These are phyloP conservation scores for Chrysaora quinquecirrha DNA, from an alignment of 30 jellyfish, hydroid and myxozoan genomes.

Conservation along the genomic window DNA sequence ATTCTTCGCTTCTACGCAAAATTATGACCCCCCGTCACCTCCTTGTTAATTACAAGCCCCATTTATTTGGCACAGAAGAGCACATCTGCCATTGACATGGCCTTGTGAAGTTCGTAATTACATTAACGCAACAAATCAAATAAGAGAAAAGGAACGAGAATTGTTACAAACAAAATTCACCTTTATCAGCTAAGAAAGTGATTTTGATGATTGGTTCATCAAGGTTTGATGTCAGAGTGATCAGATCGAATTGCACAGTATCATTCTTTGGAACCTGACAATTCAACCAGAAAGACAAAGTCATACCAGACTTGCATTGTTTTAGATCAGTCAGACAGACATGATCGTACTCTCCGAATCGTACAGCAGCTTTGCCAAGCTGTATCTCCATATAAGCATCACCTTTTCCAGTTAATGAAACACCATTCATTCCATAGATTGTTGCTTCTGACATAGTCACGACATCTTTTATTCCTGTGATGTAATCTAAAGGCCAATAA, in stretches of 20 bases:
- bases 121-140: no score
- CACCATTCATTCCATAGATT: slow-evolving; percentile 10
- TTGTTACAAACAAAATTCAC: no score
- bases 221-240: neutral
- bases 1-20: no score
- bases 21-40: no score
- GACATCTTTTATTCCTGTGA: slow-evolving; percentile 13
- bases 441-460: slow-evolving; percentile 18
- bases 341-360: slow-evolving; percentile 35
- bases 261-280: neutral
- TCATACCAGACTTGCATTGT: slow-evolving; percentile 21
- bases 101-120: no score
- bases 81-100: no score
- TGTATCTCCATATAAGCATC: slow-evolving; percentile 23
- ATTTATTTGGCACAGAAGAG: no score
- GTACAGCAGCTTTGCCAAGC: slow-evolving; percentile 38
- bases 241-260: neutral
- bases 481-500: slow-evolving; percentile 64
- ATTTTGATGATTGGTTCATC: neutral
- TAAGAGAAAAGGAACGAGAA: no score
- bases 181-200: neutral
- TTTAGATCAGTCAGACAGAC: neutral
- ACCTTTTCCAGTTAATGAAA: no score
- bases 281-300: slow-evolving; percentile 25
- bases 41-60: no score